A percentile compares a stretch with the other conserved stretches of the same genome.
phyloP scores from a whole-genome alignment of 2,888 invertebrate species.

The Diaphora mendica region DNA sequence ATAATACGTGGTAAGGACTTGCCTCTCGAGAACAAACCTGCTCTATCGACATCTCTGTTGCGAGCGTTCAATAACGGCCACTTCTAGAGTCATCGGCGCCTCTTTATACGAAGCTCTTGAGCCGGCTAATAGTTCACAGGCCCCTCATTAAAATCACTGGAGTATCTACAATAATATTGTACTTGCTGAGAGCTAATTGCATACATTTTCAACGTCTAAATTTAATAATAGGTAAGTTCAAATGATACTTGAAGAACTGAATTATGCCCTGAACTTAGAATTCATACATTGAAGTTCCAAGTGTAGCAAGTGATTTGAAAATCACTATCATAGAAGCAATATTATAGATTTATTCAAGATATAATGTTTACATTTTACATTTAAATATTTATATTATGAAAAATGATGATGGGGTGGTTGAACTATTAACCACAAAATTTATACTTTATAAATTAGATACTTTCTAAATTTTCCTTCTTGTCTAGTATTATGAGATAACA shows the following conservation, averaged over 20 bases:
- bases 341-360: too few species aligned
- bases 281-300: background rate
- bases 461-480: too few species aligned
- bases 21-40: conserved; percentile 52
- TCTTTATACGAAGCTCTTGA: conserved; percentile 52
- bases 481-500: too few species aligned
- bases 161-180: conserved; percentile 72
- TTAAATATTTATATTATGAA: too few species aligned
- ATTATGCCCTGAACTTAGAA: background rate
- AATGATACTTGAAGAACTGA: background rate
- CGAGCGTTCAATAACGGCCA: conserved; percentile 57
- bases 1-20: conserved; percentile 48
- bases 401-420: too few species aligned
- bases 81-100: conserved; percentile 62
- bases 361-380: too few species aligned
- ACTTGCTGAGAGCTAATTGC: conserved; percentile 74
- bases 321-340: too few species aligned
- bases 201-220: conserved; percentile 74
- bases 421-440: too few species aligned
- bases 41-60: conserved; percentile 63
- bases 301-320: background rate
- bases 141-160: conserved; percentile 53
- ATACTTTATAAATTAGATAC: too few species aligned
- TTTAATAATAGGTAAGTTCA: background rate
- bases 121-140: conserved; percentile 55